Evolutionary conservation across 2,888 invertebrate genomes (phyloP).

Genomic region (Nemotelus pantherinus): DNA sequence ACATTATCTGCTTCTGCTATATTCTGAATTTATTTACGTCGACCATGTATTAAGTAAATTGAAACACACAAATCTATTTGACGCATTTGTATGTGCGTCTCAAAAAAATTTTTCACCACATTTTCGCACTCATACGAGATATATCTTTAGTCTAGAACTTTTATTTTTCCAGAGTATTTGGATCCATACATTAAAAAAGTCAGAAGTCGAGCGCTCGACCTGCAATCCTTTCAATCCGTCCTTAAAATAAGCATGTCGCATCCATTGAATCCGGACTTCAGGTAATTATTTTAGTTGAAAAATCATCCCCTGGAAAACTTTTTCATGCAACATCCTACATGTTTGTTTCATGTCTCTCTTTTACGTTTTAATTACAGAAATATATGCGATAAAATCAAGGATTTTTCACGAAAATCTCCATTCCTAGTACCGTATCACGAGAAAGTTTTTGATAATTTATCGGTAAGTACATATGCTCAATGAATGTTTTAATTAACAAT

Average conservation of each 20-base stretch:
- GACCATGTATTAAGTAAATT: too few species aligned
- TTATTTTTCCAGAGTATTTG: slow-evolving; percentile 71
- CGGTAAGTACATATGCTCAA: slow-evolving; percentile 61
- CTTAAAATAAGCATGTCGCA: slow-evolving; percentile 81
- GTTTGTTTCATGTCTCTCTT: slow-evolving; percentile 52
- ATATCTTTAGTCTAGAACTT: background rate
- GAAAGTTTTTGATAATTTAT: slow-evolving; percentile 76
- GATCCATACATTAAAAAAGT: slow-evolving; percentile 73
- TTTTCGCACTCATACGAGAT: background rate
- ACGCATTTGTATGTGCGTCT: too few species aligned
- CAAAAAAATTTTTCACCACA: too few species aligned
- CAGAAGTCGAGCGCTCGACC: slow-evolving; percentile 67
- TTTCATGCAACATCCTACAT: background rate
- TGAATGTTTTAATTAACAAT: too few species aligned
- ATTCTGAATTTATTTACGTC: too few species aligned
- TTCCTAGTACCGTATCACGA: slow-evolving; percentile 84
- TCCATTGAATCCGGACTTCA: slow-evolving; percentile 78
- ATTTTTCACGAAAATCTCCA: slow-evolving; percentile 75
- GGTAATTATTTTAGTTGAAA: slow-evolving; percentile 67
- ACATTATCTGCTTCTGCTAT: too few species aligned
- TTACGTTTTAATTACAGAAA: slow-evolving; percentile 64
- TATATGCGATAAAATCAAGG: slow-evolving; percentile 76
- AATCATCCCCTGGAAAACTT: background rate
- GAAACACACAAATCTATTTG: too few species aligned
- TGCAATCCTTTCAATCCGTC: slow-evolving; percentile 81